phyloP scores from a whole-genome alignment of 2,113 vertebrate species.

The Antechinus stuartii region DNA sequence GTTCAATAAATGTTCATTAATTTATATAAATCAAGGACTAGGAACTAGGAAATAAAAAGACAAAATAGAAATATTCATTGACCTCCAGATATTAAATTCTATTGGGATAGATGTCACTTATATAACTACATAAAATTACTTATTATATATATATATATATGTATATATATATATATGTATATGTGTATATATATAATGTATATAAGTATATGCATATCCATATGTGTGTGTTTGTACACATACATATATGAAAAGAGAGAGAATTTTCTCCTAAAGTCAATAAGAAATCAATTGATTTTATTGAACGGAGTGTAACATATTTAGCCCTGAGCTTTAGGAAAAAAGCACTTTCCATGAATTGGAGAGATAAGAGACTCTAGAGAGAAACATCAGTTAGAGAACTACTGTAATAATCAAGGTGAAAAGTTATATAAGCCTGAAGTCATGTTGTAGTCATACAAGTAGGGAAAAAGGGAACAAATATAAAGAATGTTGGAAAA shows the following conservation, averaged over 20 bases:
- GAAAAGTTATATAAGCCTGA: neutral
- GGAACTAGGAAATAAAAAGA: neutral
- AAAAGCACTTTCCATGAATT: neutral
- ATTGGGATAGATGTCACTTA: neutral
- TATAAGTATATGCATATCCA: too few species aligned
- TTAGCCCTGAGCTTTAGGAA: neutral
- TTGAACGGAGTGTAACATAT: neutral
- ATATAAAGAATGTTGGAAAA: neutral
- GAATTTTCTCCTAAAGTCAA: neutral
- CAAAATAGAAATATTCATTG: neutral
- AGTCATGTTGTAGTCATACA: neutral
- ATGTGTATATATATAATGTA: too few species aligned
- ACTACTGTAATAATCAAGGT: neutral
- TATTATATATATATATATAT: too few species aligned
- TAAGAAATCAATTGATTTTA: neutral
- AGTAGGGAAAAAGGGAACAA: neutral
- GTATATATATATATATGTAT: neutral
- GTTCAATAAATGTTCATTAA: neutral
- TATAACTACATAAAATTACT: neutral
- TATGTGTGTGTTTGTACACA: neutral
- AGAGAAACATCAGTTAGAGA: neutral
- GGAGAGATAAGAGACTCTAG: neutral
- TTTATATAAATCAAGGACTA: neutral
- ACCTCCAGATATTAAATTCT: neutral
- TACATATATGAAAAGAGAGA: neutral